Base-by-base conservation (phyloP, 2,888 invertebrate genomes). In the Thysanoteuthis rhombus region DNA sequence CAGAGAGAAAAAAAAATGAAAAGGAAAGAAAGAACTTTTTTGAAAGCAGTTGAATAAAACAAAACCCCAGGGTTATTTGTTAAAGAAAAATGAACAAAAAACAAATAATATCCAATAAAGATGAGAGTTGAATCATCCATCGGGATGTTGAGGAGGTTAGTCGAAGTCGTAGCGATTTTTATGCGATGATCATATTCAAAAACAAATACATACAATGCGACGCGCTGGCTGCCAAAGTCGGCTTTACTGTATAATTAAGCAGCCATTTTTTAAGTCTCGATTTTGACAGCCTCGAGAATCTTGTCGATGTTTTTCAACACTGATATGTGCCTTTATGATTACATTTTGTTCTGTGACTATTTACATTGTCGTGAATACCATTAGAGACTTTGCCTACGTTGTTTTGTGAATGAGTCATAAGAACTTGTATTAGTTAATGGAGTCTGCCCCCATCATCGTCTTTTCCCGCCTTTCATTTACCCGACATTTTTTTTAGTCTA, bases 171-270 rank as follows among this genome's bases (percentile, higher is more conserved):
- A 75, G 75, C n/a, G n/a, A n/a, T n/a, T 16, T n/a, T 75, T n/a
- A 75, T n/a, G n/a, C 12, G 75, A 75, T 75, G 19, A 75, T 75
- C 75, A 75, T 12, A 75, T 75, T 75, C 75, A 75, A 75, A 75
- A 75, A 75, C 75, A 75, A 75, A 75, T n/a, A 75, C 1, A 75
- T 75, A n/a, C 75, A 25, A n/a, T 36, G 75, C n/a, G 75, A 75
- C 75, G n/a, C 3, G 19, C n/a, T n/a, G n/a, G n/a, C 75, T 75
- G 75, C n/a, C n/a, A 36, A n/a, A 36, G 3, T 25, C 16, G 36
- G n/a, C n/a, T 75, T n/a, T 75, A 75, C 75, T n/a, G 75, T n/a
- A 75, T 75, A 75, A 75, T 75, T 75, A n/a, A 75, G 75, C 75
- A 16, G n/a, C 75, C 75, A 75, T 75, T 75, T n/a, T 75, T 75